phyloP scores from a whole-genome alignment of 2,888 invertebrate species.

The Aphidoletes aphidimyza region DNA sequence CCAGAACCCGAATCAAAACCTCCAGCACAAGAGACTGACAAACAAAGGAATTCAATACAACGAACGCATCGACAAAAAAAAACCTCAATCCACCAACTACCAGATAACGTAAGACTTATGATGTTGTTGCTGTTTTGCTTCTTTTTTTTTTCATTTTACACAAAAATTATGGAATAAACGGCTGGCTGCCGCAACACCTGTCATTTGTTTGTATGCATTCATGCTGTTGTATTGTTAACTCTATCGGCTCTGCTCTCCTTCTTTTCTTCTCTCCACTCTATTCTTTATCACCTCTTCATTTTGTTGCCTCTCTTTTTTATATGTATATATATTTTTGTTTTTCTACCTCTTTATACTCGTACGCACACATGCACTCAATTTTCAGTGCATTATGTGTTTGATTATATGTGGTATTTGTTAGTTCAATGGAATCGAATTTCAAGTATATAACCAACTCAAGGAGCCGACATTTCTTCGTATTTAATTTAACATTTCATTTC shows the following conservation, averaged over 20 bases:
- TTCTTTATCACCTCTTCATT: neutral
- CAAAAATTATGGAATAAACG: slow-evolving; percentile 47
- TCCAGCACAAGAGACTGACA: neutral
- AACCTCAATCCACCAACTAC: neutral
- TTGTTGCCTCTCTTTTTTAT: neutral
- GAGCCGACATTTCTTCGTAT: too few relatives aligned
- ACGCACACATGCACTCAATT: neutral
- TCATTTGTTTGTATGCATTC: slow-evolving; percentile 39
- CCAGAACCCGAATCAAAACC: neutral
- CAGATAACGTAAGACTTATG: neutral
- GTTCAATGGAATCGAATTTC: too few relatives aligned
- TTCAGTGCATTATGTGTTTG: neutral
- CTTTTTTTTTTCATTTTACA: neutral
- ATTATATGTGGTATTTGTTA: neutral
- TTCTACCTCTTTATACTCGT: neutral
- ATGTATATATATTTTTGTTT: too few relatives aligned
- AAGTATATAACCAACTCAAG: too few relatives aligned
- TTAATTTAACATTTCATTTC: too few relatives aligned
- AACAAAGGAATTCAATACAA: neutral
- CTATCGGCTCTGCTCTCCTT: neutral
- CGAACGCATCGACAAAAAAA: neutral
- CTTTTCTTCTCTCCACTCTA: neutral
- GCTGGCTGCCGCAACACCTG: slow-evolving; percentile 29
- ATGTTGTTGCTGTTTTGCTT: neutral
- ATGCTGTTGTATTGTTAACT: neutral